These are phyloP conservation scores for Alligator sinensis DNA, from an alignment of 2,113 vertebrate species.

Conservation along the genomic window DNA sequence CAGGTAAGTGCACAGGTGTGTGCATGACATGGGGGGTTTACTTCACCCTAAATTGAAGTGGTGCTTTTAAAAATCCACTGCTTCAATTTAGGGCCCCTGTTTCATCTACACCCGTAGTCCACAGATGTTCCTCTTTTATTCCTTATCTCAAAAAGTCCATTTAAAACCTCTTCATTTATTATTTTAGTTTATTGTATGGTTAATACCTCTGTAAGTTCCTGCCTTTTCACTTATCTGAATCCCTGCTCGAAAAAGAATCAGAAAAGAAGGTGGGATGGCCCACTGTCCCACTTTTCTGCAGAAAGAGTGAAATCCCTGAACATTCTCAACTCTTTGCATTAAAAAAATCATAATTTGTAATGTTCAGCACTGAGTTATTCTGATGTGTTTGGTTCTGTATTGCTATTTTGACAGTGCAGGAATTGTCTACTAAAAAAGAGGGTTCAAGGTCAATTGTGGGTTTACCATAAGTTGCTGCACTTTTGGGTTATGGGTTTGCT, in stretches of 20 bases:
- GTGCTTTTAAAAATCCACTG: too few species aligned
- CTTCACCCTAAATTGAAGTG: too few species aligned
- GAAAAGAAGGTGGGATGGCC: not conserved
- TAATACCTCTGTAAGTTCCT: not conserved
- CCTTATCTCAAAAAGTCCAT: not conserved
- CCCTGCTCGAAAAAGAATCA: not conserved
- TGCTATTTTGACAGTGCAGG: not conserved
- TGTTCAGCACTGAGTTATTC: not conserved
- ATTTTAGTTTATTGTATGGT: not conserved
- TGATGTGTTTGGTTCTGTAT: not conserved
- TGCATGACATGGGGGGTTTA: not conserved
- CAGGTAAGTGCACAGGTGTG: not conserved
- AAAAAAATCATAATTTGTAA: not conserved
- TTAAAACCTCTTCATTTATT: not conserved
- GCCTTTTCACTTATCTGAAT: not conserved
- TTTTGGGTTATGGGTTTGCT: not conserved
- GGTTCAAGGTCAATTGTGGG: not conserved
- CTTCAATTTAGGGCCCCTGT: too few species aligned
- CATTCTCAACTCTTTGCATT: not conserved
- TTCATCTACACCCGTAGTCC: too few species aligned
- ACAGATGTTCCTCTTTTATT: too few species aligned
- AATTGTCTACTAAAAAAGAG: not conserved
- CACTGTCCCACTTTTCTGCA: not conserved
- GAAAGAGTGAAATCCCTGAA: not conserved
- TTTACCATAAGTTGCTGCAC: not conserved